Conservation (phyloP, 1,140 invertebrate genomes). For the Drosophila erecta region DNA sequence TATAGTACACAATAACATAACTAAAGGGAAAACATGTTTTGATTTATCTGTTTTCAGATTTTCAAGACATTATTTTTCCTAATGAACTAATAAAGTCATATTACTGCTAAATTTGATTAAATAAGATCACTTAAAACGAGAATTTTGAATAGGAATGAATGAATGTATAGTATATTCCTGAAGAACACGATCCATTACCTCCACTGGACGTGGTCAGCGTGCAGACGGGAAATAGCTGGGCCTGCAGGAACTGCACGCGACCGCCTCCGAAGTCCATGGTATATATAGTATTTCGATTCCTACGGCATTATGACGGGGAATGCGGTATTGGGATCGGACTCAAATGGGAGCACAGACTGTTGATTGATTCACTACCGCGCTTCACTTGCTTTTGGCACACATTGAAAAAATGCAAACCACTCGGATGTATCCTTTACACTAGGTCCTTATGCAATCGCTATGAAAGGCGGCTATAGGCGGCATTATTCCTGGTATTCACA, state of each 20-base stretch:
- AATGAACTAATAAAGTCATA: too few relatives aligned
- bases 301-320: slow-evolving; percentile 27
- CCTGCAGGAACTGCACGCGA: slow-evolving; percentile 86
- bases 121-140: too few relatives aligned
- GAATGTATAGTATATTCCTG: too few relatives aligned
- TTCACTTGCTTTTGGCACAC: slow-evolving; percentile 42
- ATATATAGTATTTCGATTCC: slow-evolving; percentile 6
- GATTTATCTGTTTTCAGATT: too few relatives aligned
- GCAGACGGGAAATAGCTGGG: slow-evolving; percentile 86
- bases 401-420: slow-evolving; percentile 42
- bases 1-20: too few relatives aligned
- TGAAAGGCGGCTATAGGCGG: not conserved
- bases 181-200: slow-evolving; percentile 56
- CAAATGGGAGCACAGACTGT: slow-evolving; percentile 19
- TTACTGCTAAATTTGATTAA: too few relatives aligned
- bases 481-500: not conserved
- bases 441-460: slow-evolving; percentile 30
- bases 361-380: slow-evolving; percentile 35
- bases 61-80: too few relatives aligned
- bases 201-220: slow-evolving; percentile 73
- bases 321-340: not conserved
- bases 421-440: slow-evolving; percentile 2
- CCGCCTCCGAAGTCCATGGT: slow-evolving; percentile 70
- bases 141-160: too few relatives aligned
- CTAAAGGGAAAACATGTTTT: too few relatives aligned